Conservation (phyloP, 2,797 vertebrate genomes). For the Oreonectes daqikongensis region DNA sequence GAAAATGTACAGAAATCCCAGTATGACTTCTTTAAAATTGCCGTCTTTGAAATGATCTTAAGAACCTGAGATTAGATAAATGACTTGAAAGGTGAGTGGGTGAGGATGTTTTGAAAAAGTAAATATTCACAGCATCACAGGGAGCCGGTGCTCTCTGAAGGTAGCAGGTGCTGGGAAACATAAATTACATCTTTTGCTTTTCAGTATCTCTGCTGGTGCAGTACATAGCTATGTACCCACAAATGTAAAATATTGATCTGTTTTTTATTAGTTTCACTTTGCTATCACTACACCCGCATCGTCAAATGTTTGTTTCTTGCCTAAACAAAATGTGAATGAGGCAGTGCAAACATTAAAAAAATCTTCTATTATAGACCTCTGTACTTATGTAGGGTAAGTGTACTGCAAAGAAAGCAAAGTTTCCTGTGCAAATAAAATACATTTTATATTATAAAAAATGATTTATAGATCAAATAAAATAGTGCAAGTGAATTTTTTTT, state of each 20-base stretch:
- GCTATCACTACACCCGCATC: constrained; percentile 43
- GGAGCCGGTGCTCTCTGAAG: background rate
- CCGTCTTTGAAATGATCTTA: background rate
- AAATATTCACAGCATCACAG: constrained; percentile 14
- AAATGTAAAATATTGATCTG: constrained; percentile 57
- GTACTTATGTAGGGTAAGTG: too few relatives aligned
- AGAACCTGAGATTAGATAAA: background rate
- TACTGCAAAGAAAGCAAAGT: too few relatives aligned
- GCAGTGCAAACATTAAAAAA: background rate
- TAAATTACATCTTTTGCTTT: constrained; percentile 3
- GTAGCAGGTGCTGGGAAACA: constrained; percentile 24
- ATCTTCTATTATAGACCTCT: background rate
- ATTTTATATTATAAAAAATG: constrained; percentile 12
- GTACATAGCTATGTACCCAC: constrained; percentile 44
- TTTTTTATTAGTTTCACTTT: constrained; percentile 57
- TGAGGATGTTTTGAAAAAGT: constrained; percentile 16
- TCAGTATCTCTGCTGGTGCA: constrained; percentile 38
- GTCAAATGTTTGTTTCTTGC: background rate
- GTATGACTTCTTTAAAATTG: background rate
- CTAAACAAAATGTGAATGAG: background rate
- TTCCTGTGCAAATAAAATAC: constrained; percentile 2
- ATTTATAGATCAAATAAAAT: too few relatives aligned
- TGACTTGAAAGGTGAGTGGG: constrained; percentile 1
- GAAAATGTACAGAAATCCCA: background rate
- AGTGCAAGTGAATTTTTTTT: too few relatives aligned